phyloP scores from a whole-genome alignment of 2,888 invertebrate genomes.

The Subacronicta megacephala region DNA sequence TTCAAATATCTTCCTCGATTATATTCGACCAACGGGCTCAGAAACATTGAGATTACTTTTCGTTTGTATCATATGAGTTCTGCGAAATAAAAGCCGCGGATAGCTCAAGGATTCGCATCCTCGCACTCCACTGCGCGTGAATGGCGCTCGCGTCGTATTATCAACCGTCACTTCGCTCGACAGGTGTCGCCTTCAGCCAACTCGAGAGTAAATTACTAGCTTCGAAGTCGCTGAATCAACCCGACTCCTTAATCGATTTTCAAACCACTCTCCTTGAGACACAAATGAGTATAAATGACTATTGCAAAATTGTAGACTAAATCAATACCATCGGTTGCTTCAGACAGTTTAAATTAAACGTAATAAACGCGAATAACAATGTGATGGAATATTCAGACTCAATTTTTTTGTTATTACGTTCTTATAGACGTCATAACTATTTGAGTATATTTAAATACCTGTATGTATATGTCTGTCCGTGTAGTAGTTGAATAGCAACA shows the following conservation, averaged over 20 bases:
- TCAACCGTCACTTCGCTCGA: slow-evolving; percentile 87
- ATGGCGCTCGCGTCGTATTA: slow-evolving; percentile 86
- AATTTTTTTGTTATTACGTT: slow-evolving; percentile 10
- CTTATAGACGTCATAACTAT: slow-evolving; percentile 52
- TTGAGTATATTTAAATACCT: slow-evolving; percentile 55
- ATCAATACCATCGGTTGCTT: slow-evolving; percentile 45
- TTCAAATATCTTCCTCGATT: slow-evolving; percentile 1
- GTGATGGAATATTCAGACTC: slow-evolving; percentile 4
- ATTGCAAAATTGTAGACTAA: slow-evolving; percentile 52
- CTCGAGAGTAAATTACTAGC: slow-evolving; percentile 89
- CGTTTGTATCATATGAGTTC: slow-evolving; percentile 42
- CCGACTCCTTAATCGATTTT: slow-evolving; percentile 85
- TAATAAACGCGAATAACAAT: slow-evolving; percentile 9
- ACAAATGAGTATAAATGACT: slow-evolving; percentile 71
- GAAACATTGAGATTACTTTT: slow-evolving; percentile 14
- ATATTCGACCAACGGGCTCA: background rate
- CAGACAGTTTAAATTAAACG: slow-evolving; percentile 25
- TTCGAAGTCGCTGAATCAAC: slow-evolving; percentile 87
- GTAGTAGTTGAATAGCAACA: slow-evolving; percentile 79
- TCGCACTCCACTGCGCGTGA: slow-evolving; percentile 81
- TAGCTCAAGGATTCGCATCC: slow-evolving; percentile 66
- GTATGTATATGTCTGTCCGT: slow-evolving; percentile 64
- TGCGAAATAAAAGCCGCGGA: slow-evolving; percentile 57
- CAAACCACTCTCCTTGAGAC: slow-evolving; percentile 74
- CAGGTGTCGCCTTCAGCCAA: slow-evolving; percentile 89